A percentile compares a stretch with the other conserved stretches of the same genome.
These are phyloP conservation scores for Carollia perspicillata DNA, from an alignment of 2,113 vertebrate species.

Conservation along the genomic window DNA sequence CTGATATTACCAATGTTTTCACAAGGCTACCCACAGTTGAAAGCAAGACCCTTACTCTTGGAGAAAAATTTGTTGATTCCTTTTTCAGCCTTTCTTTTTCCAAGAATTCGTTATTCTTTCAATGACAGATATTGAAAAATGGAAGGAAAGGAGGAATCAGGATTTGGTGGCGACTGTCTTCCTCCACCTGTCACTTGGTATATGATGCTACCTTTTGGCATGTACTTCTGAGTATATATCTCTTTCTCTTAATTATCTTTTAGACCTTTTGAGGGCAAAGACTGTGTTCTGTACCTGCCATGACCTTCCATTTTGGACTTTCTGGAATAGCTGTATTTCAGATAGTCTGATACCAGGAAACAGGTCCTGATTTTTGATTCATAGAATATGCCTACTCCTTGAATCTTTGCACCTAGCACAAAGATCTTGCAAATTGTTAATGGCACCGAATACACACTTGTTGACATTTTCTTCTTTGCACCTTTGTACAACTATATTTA, in stretches of 20 bases:
- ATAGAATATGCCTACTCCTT: background rate
- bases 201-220: background rate
- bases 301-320: constrained; percentile 26
- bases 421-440: background rate
- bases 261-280: background rate
- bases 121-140: background rate
- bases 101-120: constrained; percentile 25
- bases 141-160: background rate
- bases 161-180: background rate
- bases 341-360: background rate
- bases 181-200: background rate
- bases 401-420: background rate
- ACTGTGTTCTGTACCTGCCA: background rate
- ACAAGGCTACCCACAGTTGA: background rate
- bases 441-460: background rate
- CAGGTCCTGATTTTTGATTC: constrained; percentile 2
- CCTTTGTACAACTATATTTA: background rate
- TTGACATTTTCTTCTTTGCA: constrained; percentile 7
- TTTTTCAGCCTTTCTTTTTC: background rate
- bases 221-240: background rate
- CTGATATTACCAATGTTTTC: background rate
- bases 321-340: constrained; percentile 15
- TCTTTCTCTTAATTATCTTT: constrained; percentile 15
- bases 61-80: background rate
- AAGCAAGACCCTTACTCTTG: background rate